Conservation (phyloP, 64 coral and sea anemone species). For the Hydrozoanthus tunicans region DNA sequence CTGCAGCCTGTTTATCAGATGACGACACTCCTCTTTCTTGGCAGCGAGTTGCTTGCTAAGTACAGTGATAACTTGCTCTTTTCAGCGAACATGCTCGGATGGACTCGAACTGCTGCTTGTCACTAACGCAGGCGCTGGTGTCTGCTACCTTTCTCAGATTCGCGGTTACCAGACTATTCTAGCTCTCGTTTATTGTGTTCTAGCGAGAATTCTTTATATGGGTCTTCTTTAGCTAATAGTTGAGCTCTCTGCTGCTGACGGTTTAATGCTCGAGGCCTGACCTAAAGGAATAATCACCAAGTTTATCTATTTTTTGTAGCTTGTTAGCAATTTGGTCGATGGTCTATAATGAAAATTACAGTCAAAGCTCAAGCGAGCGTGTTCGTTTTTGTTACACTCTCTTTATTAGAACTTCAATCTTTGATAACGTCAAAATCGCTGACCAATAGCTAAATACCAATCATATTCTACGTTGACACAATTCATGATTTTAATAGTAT, state of each 20-base stretch:
- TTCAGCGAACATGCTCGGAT: neutral
- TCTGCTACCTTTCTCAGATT: conserved; percentile 4
- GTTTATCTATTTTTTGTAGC: no score
- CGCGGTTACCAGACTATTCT: neutral
- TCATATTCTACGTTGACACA: no score
- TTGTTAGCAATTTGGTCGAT: no score
- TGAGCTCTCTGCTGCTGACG: neutral
- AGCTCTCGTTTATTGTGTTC: neutral
- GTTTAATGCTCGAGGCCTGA: neutral
- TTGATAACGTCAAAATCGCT: no score
- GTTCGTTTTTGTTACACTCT: no score
- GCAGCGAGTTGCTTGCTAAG: neutral
- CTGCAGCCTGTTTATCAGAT: neutral
- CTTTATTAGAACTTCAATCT: no score
- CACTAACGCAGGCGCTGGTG: neutral
- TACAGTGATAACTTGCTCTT: neutral
- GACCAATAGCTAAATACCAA: no score
- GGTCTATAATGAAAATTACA: no score
- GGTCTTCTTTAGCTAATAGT: neutral
- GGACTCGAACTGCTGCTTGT: neutral
- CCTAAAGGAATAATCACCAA: neutral
- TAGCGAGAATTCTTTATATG: neutral
- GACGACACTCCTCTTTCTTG: conserved; percentile 8
- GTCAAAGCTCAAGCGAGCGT: no score
- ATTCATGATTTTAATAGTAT: no score